These are phyloP conservation scores for Microplitis manilae DNA, from an alignment of 2,888 invertebrate species.

Conservation along the genomic window DNA sequence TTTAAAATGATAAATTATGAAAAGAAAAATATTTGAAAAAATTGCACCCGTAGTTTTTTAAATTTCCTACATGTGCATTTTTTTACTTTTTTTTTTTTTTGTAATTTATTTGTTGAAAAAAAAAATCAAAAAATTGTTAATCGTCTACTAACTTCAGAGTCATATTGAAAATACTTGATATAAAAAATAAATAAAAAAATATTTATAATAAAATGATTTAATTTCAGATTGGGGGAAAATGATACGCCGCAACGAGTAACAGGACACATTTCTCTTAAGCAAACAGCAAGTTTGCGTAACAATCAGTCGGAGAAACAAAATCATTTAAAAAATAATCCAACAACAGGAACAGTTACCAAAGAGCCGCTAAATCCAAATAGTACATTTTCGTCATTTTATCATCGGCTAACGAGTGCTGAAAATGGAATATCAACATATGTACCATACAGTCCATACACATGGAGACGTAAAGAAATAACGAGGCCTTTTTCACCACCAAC, in stretches of 20 bases:
- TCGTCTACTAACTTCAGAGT: too few species aligned
- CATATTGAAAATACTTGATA: not conserved
- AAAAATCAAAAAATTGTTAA: too few species aligned
- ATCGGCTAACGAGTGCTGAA: constrained; percentile 61
- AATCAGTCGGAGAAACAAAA: constrained; percentile 60
- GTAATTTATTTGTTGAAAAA: too few species aligned
- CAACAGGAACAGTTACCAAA: constrained; percentile 49
- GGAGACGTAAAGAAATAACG: constrained; percentile 62
- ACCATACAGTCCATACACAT: constrained; percentile 67
- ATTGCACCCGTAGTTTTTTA: too few species aligned
- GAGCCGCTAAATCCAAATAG: constrained; percentile 58
- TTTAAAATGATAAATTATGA: too few species aligned
- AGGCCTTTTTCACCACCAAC: constrained; percentile 64
- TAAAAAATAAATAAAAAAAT: not conserved
- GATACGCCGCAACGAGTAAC: constrained; percentile 47
- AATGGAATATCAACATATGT: constrained; percentile 63
- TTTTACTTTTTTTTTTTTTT: too few species aligned
- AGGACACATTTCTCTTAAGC: constrained; percentile 67
- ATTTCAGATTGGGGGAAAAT: constrained; percentile 62
- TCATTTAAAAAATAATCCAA: constrained; percentile 57
- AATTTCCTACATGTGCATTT: too few species aligned
- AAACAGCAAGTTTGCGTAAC: constrained; percentile 62
- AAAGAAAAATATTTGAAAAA: too few species aligned
- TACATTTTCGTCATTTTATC: constrained; percentile 58
- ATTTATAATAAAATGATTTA: constrained; percentile 44